phyloP scores from a whole-genome alignment of 2,797 vertebrate species.

The Ara ararauna region DNA sequence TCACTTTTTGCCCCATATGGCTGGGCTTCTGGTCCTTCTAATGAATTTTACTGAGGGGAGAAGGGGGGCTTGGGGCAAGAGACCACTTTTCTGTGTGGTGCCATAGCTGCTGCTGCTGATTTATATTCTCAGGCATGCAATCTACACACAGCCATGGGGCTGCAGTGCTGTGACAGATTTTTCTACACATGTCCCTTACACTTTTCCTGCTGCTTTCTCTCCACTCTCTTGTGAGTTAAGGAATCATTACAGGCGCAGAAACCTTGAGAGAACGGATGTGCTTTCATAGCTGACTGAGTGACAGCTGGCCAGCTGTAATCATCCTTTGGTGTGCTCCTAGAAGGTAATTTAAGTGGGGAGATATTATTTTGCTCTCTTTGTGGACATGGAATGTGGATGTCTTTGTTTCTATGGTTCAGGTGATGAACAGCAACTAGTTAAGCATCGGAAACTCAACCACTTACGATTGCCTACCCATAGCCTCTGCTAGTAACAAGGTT shows the following conservation, averaged over 20 bases:
- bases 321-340: constrained; percentile 10
- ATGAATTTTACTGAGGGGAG: neutral
- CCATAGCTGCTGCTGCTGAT: neutral
- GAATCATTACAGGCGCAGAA: constrained; percentile 8
- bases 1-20: neutral
- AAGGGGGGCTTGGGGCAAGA: neutral
- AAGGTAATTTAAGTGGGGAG: neutral
- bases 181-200: neutral
- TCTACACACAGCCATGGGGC: neutral
- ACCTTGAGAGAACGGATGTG: neutral
- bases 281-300: constrained; percentile 35
- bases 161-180: neutral
- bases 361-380: neutral
- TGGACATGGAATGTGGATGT: neutral
- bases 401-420: neutral
- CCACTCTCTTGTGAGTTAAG: neutral
- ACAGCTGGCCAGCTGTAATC: constrained; percentile 44
- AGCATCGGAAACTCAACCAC: neutral
- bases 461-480: neutral
- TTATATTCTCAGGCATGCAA: neutral
- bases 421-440: constrained; percentile 32
- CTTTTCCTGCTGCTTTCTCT: constrained; percentile 2
- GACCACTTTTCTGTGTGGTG: neutral
- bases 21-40: neutral
- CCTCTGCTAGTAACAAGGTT: neutral